Percentiles rank a stretch among this genome's conserved stretches.
Evolutionary conservation across 1,140 invertebrate genomes (phyloP).

Genomic region (Drosophila sp.): DNA sequence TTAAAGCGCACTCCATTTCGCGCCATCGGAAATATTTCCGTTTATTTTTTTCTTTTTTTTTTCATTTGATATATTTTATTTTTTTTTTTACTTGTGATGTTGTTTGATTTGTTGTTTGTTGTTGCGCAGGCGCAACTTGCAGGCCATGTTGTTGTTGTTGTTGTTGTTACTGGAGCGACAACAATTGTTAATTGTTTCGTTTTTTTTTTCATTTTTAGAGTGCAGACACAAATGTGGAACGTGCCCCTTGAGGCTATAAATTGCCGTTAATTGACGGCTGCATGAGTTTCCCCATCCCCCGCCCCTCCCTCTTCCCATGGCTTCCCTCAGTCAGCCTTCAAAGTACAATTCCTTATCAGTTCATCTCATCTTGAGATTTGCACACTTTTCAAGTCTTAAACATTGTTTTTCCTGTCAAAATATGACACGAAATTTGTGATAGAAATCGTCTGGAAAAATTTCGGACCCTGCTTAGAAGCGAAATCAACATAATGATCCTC

Average conservation of each 20-base stretch:
- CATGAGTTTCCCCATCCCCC: not conserved
- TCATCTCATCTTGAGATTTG: constrained; percentile 33
- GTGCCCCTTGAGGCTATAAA: constrained; percentile 67
- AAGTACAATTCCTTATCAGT: constrained; percentile 12
- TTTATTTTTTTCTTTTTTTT: constrained; percentile 35
- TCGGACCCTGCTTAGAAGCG: constrained; percentile 1
- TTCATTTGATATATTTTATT: constrained; percentile 9
- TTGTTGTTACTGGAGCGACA: constrained; percentile 48
- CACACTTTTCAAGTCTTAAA: constrained; percentile 19
- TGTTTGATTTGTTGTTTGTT: constrained; percentile 78
- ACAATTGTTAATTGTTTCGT: constrained; percentile 80
- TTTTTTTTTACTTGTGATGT: constrained; percentile 44
- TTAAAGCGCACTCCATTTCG: constrained; percentile 82
- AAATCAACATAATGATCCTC: constrained; percentile 9
- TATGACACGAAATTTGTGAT: constrained; percentile 30
- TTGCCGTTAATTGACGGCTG: constrained; percentile 76
- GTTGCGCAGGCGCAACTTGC: constrained; percentile 57
- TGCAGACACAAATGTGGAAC: constrained; percentile 24
- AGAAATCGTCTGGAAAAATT: constrained; percentile 19
- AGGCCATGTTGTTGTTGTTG: constrained; percentile 36
- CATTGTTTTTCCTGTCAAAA: constrained; percentile 37
- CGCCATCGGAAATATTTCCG: constrained; percentile 65
- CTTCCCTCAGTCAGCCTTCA: constrained; percentile 1
- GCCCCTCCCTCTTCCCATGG: not conserved
- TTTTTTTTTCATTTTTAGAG: constrained; percentile 60